These are phyloP conservation scores for Drosophila paranaensis DNA, from an alignment of 2,888 invertebrate species.

Conservation along the genomic window DNA sequence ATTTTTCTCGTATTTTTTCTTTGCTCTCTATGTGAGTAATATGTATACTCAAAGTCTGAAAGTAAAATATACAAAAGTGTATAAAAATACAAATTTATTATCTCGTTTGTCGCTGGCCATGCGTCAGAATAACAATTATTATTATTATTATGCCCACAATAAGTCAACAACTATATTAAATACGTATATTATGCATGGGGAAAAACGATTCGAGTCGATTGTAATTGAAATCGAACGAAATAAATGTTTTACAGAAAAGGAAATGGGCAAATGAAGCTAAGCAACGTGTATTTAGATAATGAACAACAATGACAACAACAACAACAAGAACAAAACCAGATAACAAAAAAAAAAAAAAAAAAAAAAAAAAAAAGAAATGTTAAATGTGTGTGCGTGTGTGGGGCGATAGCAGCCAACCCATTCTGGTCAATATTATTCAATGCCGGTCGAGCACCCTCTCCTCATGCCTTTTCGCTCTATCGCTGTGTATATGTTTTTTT, in stretches of 20 bases:
- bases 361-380: constrained; percentile 26
- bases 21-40: constrained; percentile 23
- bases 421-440: constrained; percentile 74
- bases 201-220: constrained; percentile 43
- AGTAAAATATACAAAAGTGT: constrained; percentile 40
- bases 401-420: constrained; percentile 46
- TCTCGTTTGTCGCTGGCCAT: constrained; percentile 44
- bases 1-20: constrained; percentile 13
- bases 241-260: constrained; percentile 36
- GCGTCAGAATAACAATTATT: constrained; percentile 51
- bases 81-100: constrained; percentile 70
- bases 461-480: constrained; percentile 15
- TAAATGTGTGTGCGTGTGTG: constrained; percentile 5
- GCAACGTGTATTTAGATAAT: constrained; percentile 74
- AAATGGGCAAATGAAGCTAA: constrained; percentile 56
- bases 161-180: constrained; percentile 44
- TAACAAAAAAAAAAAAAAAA: constrained; percentile 42
- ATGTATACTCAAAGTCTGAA: constrained; percentile 17
- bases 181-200: constrained; percentile 11
- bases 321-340: constrained; percentile 33
- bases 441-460: constrained; percentile 38
- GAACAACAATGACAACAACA: constrained; percentile 57
- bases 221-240: constrained; percentile 56
- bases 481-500: constrained; percentile 14
- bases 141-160: constrained; percentile 13